These are phyloP conservation scores for Protophormia terraenovae DNA, from an alignment of 2,888 invertebrate genomes.

Conservation along the genomic window DNA sequence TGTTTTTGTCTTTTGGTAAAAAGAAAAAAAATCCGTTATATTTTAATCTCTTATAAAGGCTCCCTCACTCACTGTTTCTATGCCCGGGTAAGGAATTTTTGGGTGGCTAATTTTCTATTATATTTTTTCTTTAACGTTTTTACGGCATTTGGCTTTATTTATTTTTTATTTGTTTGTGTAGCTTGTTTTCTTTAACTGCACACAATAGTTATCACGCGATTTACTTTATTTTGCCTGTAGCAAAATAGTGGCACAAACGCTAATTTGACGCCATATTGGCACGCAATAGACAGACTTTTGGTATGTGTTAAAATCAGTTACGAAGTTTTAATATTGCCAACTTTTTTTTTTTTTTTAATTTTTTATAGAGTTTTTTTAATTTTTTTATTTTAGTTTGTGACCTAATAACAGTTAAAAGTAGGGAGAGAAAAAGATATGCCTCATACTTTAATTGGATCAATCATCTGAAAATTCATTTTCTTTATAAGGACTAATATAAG, in stretches of 20 bases:
- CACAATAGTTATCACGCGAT: conserved; percentile 60
- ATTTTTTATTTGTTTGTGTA: neutral
- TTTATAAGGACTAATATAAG: too few species aligned
- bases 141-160: conserved; percentile 46
- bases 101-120: conserved; percentile 57
- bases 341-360: neutral
- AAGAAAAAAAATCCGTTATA: conserved; percentile 20
- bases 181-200: conserved; percentile 43
- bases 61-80: neutral
- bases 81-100: conserved; percentile 2
- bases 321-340: conserved; percentile 15
- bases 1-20: conserved; percentile 32
- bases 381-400: too few species aligned
- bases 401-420: too few species aligned
- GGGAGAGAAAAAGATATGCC: too few species aligned
- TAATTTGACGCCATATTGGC: conserved; percentile 65
- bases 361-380: too few species aligned
- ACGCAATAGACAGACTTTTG: conserved; percentile 55
- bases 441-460: too few species aligned
- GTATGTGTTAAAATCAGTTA: conserved; percentile 32
- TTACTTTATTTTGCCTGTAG: conserved; percentile 39
- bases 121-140: conserved; percentile 41
- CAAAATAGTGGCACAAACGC: conserved; percentile 57
- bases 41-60: conserved; percentile 14
- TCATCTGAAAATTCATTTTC: too few species aligned